Evolutionary conservation across 2,797 vertebrate species (phyloP).

Genomic region (Luscinia megarhynchos): DNA sequence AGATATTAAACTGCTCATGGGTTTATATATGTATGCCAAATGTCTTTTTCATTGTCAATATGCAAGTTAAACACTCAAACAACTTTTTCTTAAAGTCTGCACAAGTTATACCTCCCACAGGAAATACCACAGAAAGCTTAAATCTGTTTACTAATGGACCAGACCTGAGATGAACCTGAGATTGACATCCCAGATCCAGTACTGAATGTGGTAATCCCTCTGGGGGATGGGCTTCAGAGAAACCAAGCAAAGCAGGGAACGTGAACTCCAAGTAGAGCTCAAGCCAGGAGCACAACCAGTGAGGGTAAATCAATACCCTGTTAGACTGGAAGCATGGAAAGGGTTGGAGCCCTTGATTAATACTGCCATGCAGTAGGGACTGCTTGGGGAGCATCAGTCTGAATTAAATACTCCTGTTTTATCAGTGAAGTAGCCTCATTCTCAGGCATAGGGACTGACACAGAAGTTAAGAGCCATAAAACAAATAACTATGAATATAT

Average conservation of each 20-base stretch:
- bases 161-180: neutral
- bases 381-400: neutral
- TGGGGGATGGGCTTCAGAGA: neutral
- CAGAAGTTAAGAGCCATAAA: neutral
- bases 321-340: neutral
- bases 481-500: neutral
- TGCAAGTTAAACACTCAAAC: neutral
- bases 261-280: neutral
- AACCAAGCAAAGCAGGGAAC: neutral
- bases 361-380: neutral
- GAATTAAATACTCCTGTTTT: neutral
- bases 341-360: neutral
- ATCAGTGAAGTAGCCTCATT: neutral
- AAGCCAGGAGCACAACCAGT: neutral
- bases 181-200: neutral
- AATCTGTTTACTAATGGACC: neutral
- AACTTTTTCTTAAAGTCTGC: accelerated
- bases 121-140: neutral
- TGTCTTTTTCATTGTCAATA: neutral
- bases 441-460: neutral
- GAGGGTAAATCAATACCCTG: neutral
- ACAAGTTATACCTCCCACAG: neutral
- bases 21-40: neutral
- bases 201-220: neutral
- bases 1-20: neutral